Conservation (phyloP, 2,113 vertebrate genomes). For the Pipa parva region DNA sequence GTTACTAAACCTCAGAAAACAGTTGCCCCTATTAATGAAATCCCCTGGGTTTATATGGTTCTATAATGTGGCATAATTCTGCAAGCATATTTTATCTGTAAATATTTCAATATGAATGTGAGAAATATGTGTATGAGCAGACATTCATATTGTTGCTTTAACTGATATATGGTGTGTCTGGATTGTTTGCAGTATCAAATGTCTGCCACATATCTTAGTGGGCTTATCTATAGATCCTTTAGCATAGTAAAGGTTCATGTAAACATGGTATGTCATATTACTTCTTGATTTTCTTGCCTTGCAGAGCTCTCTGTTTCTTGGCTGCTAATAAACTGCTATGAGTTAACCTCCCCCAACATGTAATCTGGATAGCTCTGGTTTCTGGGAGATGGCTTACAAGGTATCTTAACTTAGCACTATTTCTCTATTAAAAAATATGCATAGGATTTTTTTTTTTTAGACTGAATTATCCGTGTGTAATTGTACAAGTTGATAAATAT, state of each 20-base stretch:
- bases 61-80: no score
- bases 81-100: no score
- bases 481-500: no score
- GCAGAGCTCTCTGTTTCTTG: conserved; percentile 5
- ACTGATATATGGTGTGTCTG: conserved; percentile 33
- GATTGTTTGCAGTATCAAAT: conserved; percentile 29
- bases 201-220: conserved; percentile 21
- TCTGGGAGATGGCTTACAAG: conserved; percentile 2
- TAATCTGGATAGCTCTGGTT: neutral
- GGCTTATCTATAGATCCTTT: conserved; percentile 35
- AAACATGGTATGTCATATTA: conserved; percentile 32
- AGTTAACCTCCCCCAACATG: neutral
- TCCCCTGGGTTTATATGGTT: no score
- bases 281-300: conserved; percentile 9
- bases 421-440: no score
- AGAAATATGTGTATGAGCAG: neutral
- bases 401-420: no score
- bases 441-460: no score
- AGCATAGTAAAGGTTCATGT: conserved; percentile 26
- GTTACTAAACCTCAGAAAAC: no score
- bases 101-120: conserved; percentile 19
- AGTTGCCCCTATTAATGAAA: no score
- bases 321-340: neutral
- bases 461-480: no score
- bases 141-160: conserved; percentile 26